These are phyloP conservation scores for Agrochola litura DNA, from an alignment of 2,888 invertebrate genomes.

Conservation along the genomic window DNA sequence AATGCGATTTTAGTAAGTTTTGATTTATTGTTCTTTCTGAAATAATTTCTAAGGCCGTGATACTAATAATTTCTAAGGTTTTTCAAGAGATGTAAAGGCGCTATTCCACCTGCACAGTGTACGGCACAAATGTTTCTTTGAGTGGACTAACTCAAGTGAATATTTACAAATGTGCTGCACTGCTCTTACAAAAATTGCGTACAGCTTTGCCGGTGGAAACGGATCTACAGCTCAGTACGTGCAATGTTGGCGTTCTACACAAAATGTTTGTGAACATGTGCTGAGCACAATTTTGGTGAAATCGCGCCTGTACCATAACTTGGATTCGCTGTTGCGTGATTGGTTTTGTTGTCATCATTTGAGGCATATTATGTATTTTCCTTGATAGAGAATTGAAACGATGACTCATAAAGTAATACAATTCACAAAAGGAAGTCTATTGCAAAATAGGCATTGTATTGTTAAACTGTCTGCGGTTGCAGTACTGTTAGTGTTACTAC, in stretches of 20 bases:
- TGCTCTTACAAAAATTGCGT: no score
- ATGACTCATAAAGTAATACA: slow-evolving; percentile 22
- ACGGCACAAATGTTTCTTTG: no score
- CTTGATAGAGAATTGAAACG: slow-evolving; percentile 11
- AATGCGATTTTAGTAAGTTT: background rate
- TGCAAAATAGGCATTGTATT: slow-evolving; percentile 36
- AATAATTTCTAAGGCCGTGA: no score
- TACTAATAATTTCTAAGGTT: background rate
- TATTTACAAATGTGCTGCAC: no score
- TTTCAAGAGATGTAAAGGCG: background rate
- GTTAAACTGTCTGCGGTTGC: slow-evolving; percentile 55
- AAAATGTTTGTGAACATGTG: no score
- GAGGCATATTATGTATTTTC: slow-evolving; percentile 8
- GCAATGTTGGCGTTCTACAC: no score
- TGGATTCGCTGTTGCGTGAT: background rate
- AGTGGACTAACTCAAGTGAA: no score
- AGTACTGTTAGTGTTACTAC: slow-evolving; percentile 33
- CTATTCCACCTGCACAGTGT: no score
- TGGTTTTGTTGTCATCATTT: slow-evolving; percentile 1
- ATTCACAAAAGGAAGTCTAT: slow-evolving; percentile 46
- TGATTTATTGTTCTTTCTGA: no score
- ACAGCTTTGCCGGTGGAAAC: no score
- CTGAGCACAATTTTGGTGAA: no score
- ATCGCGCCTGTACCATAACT: background rate
- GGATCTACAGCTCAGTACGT: no score